Base-by-base conservation (phyloP, 2,797 vertebrate species). In the Clarias pachynema region DNA sequence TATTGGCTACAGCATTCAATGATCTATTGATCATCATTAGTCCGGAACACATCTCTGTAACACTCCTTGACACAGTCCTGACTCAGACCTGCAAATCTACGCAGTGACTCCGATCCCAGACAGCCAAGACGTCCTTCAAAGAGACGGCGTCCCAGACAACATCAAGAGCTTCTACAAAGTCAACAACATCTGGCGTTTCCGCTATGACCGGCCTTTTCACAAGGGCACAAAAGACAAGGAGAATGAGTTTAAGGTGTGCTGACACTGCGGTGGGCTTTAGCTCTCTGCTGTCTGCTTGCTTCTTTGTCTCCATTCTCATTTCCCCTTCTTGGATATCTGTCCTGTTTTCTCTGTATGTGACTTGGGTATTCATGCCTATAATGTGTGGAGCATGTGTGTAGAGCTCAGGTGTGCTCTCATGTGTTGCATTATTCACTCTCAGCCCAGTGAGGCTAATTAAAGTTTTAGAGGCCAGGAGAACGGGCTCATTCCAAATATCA, bases 91-190 rank as follows among this genome's bases (percentile, higher is more conserved):
- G 93, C 98, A 99, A 95, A 99, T 99, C 89, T 99, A 99, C 75
- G 98, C 98, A 0, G 98, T 99, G 44, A 98, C 97, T 26, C 98
- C 98, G 49, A 99, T 99, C 90, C 98, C 98, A 0, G 98, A 99
- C 94, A 97, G 96, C 63, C 98, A 98, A 89, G 98, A 99, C 74
- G 98, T 99, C 26, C 94, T 99, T 85, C 98, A 99, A 92, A 96
- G 97, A 85, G 98, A 99, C 1, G 97, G 97, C 0, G 97, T 99
- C 88, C 98, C 97, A 0, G 97, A 99, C 95, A 99, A 98, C 92
- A 99, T 99, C 94, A 99, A 99, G 92, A 99, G 97, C 93, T 99
- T 99, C 94, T 99, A 99, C 92, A 98, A 98, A 95, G 97, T 99
- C 91, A 99, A 99, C 93, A 97, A 99, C 68, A 97, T 99, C 93